A percentile compares a stretch with the other conserved stretches of the same genome.
Evolutionary conservation across 1,140 invertebrate species (phyloP).

Genomic region (Cydia fagiglandana): DNA sequence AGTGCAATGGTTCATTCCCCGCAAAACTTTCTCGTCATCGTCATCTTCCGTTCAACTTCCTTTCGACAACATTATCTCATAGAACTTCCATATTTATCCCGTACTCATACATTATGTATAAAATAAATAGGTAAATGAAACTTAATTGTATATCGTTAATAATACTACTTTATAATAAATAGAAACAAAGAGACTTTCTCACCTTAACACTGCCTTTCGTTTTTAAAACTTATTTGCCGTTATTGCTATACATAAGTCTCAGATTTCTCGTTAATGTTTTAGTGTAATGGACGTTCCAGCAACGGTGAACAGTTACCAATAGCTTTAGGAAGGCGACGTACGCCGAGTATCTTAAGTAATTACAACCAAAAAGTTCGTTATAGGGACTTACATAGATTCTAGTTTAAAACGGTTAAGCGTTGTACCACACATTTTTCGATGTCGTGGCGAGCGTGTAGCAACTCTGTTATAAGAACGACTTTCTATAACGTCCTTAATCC

Average conservation of each 20-base stretch:
- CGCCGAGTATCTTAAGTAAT: constrained; percentile 71
- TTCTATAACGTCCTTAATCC: neutral
- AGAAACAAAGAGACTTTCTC: constrained; percentile 46
- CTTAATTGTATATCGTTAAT: constrained; percentile 21
- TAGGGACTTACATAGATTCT: constrained; percentile 78
- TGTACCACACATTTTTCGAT: constrained; percentile 19
- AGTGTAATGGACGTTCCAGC: constrained; percentile 72
- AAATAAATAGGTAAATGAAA: constrained; percentile 30
- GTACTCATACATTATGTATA: constrained; percentile 25
- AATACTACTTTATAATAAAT: constrained; percentile 26
- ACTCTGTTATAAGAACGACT: neutral
- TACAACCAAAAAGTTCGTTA: constrained; percentile 78
- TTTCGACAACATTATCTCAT: constrained; percentile 1
- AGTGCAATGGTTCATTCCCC: constrained; percentile 8
- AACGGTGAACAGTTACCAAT: constrained; percentile 79
- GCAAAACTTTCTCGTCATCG: neutral
- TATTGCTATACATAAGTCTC: constrained; percentile 57
- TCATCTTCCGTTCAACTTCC: constrained; percentile 13
- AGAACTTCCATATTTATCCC: constrained; percentile 20
- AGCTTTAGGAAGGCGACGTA: constrained; percentile 60
- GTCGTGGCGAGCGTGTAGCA: constrained; percentile 12
- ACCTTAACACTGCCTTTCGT: constrained; percentile 59
- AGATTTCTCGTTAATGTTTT: constrained; percentile 67
- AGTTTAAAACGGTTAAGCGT: constrained; percentile 47
- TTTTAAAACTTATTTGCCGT: constrained; percentile 59